Evolutionary conservation across 2,113 vertebrate species (phyloP).

Genomic region (Oryzias celebensis): DNA sequence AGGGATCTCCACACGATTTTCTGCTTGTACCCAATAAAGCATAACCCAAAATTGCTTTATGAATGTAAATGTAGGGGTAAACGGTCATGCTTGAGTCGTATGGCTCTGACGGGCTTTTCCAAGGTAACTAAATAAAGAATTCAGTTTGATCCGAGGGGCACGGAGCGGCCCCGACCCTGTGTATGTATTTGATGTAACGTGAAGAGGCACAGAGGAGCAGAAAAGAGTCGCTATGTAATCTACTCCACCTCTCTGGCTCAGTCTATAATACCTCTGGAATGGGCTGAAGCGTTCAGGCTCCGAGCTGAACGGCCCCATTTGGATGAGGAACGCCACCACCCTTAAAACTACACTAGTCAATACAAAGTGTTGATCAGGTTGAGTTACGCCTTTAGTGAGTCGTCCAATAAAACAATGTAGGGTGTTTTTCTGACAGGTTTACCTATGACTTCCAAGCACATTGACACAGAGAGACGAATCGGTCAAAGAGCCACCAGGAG

Average conservation of each 20-base stretch:
- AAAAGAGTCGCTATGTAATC: constrained; percentile 68
- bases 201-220: constrained; percentile 58
- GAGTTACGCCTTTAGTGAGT: constrained; percentile 45
- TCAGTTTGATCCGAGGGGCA: constrained; percentile 53
- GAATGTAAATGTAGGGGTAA: constrained; percentile 36
- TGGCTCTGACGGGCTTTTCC: constrained; percentile 29
- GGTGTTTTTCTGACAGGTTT: constrained; percentile 35
- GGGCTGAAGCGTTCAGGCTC: constrained; percentile 67
- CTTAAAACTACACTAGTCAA: constrained; percentile 31
- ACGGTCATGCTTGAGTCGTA: constrained; percentile 13
- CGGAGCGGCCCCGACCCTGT: constrained; percentile 60
- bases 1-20: constrained; percentile 28
- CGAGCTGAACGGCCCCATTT: constrained; percentile 72
- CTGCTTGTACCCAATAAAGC: constrained; percentile 16
- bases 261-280: constrained; percentile 77
- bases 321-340: constrained; percentile 73
- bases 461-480: constrained; percentile 27
- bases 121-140: constrained; percentile 56
- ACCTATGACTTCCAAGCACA: constrained; percentile 33
- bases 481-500: constrained; percentile 7
- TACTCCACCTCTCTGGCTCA: constrained; percentile 67
- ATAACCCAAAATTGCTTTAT: constrained; percentile 40
- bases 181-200: constrained; percentile 65
- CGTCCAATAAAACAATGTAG: constrained; percentile 27
- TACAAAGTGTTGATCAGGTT: constrained; percentile 49